These are phyloP conservation scores for Pseudomyrmex flavicornis DNA, from an alignment of 1,140 invertebrate genomes.

Conservation along the genomic window DNA sequence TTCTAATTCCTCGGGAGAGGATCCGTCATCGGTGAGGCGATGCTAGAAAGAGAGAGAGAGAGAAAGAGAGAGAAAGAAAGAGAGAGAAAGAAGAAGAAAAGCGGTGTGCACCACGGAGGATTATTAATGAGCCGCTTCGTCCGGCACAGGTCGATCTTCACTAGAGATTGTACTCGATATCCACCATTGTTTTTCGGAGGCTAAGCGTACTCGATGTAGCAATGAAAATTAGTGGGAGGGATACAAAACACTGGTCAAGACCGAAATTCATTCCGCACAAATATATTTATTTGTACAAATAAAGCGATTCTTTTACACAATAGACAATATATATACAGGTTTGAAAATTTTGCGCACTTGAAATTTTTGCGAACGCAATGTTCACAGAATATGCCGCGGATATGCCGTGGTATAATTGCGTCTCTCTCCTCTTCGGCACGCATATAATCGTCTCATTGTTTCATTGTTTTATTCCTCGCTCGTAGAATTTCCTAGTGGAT, in stretches of 20 bases:
- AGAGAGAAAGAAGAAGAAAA: background rate
- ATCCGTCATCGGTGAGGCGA: conserved; percentile 40
- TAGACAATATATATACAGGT: background rate
- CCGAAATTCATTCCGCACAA: background rate
- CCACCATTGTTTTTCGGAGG: conserved; percentile 47
- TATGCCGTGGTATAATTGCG: conserved; percentile 3
- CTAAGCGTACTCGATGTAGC: conserved; percentile 18
- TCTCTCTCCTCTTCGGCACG: conserved; percentile 37
- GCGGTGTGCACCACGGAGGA: conserved; percentile 16
- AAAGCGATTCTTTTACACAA: conserved; percentile 9
- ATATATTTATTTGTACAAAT: background rate
- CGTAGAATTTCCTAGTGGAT: conserved; percentile 63
- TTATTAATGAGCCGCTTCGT: conserved; percentile 58
- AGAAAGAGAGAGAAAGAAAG: background rate
- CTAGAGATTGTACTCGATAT: conserved; percentile 43
- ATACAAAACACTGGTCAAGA: conserved; percentile 15
- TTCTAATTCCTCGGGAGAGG: conserved; percentile 63
- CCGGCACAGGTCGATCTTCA: conserved; percentile 36
- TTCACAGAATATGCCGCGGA: conserved; percentile 32
- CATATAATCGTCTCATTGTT: conserved; percentile 67
- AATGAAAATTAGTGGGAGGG: conserved; percentile 11
- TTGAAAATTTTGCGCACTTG: background rate
- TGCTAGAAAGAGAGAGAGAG: background rate
- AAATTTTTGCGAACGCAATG: conserved; percentile 10
- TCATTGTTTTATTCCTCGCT: conserved; percentile 61